Conservation (phyloP, 2,888 invertebrate genomes). For the Chromoteleia sp. region DNA sequence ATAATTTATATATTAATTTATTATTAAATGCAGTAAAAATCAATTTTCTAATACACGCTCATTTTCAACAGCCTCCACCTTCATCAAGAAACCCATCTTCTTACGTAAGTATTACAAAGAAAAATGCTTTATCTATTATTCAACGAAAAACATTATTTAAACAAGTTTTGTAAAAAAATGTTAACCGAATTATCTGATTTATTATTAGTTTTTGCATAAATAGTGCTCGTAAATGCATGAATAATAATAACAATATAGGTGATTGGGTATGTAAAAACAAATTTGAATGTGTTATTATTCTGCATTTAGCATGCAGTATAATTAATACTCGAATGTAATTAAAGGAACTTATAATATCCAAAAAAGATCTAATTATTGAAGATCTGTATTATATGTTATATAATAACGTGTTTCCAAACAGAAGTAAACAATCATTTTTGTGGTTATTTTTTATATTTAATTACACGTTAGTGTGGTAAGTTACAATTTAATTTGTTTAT, state of each 20-base stretch:
- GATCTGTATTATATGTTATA: too few species aligned
- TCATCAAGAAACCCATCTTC: slow-evolving; percentile 78
- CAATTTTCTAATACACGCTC: too few species aligned
- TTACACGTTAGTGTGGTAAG: neutral
- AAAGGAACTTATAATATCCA: neutral
- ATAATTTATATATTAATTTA: too few species aligned
- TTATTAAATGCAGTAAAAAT: too few species aligned
- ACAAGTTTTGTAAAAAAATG: slow-evolving; percentile 9
- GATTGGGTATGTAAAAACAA: slow-evolving; percentile 24
- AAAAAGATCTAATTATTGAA: too few species aligned
- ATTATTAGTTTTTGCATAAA: slow-evolving; percentile 60
- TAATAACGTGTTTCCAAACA: too few species aligned
- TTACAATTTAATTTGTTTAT: slow-evolving; percentile 69
- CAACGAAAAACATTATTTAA: neutral
- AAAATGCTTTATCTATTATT: slow-evolving; percentile 1
- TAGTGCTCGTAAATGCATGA: slow-evolving; percentile 48
- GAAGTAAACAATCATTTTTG: too few species aligned
- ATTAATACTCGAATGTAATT: slow-evolving; percentile 31
- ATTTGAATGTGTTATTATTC: slow-evolving; percentile 50
- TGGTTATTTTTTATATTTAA: neutral
- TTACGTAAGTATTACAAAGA: slow-evolving; percentile 75
- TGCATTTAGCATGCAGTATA: slow-evolving; percentile 48
- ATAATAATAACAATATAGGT: slow-evolving; percentile 27
- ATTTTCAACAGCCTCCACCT: slow-evolving; percentile 63
- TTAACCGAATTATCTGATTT: slow-evolving; percentile 38